These are phyloP conservation scores for Agriopis aurantiaria DNA, from an alignment of 2,888 invertebrate genomes.

Conservation along the genomic window DNA sequence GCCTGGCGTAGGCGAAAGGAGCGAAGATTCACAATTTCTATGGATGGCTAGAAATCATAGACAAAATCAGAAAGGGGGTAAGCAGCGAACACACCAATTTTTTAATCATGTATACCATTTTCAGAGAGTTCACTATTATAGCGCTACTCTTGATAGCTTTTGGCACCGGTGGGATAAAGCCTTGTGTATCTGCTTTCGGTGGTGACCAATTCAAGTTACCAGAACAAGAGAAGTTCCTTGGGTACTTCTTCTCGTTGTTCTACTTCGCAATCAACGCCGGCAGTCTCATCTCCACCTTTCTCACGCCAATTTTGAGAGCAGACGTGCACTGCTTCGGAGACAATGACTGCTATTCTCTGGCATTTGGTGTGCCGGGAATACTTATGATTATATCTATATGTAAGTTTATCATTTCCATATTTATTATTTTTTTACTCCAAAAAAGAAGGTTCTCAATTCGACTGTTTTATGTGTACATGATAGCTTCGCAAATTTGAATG, in stretches of 20 bases:
- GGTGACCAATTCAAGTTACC: slow-evolving; percentile 96
- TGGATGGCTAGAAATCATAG: too few relatives aligned
- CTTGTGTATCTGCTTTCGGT: slow-evolving; percentile 97
- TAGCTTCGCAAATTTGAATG: too few relatives aligned
- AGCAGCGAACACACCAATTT: background rate
- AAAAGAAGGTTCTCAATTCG: background rate
- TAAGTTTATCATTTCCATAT: slow-evolving; percentile 71
- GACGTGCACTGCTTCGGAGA: slow-evolving; percentile 92
- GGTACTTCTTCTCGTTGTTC: slow-evolving; percentile 96
- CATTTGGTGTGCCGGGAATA: slow-evolving; percentile 95
- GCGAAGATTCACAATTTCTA: too few relatives aligned
- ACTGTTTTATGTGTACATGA: too few relatives aligned
- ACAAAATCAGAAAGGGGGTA: too few relatives aligned
- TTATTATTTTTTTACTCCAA: background rate
- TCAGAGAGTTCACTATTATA: slow-evolving; percentile 88
- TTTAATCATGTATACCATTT: slow-evolving; percentile 45
- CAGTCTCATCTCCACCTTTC: slow-evolving; percentile 93
- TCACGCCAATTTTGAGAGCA: slow-evolving; percentile 95
- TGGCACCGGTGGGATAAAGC: slow-evolving; percentile 98
- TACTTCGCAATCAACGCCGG: slow-evolving; percentile 98
- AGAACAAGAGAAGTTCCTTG: slow-evolving; percentile 92
- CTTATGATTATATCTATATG: slow-evolving; percentile 94
- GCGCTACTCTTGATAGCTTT: slow-evolving; percentile 92
- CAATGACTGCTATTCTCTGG: slow-evolving; percentile 92
- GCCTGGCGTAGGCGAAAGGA: too few relatives aligned